These are phyloP conservation scores for Aplidium turbinatum DNA, from an alignment of 23 tunicate species.

Conservation along the genomic window DNA sequence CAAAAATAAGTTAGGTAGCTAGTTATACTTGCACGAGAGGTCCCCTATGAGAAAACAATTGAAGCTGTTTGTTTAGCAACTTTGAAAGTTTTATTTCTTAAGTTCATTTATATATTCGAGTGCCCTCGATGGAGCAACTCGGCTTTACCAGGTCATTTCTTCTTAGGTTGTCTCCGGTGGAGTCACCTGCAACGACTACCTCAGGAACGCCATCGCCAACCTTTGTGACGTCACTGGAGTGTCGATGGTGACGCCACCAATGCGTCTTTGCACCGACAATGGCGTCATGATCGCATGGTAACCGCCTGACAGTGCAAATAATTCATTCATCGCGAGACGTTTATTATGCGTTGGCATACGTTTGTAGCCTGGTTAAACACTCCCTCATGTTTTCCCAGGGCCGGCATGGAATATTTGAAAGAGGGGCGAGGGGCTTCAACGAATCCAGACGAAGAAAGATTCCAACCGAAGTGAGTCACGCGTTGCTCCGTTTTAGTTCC, in stretches of 20 bases:
- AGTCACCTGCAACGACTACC: slow-evolving; percentile 59
- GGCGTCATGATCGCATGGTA: slow-evolving; percentile 95
- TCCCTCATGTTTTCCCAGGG: slow-evolving; percentile 27
- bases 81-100: too few species aligned
- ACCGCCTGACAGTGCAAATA: neutral
- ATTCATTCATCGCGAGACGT: too few species aligned
- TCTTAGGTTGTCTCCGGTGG: slow-evolving; percentile 87
- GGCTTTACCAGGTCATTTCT: too few species aligned
- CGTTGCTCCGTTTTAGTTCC: too few species aligned
- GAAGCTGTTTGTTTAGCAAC: too few species aligned
- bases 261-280: slow-evolving; percentile 68
- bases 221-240: slow-evolving; percentile 38
- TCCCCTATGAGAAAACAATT: too few species aligned
- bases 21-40: too few species aligned
- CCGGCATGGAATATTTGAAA: slow-evolving; percentile 81
- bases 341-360: too few species aligned
- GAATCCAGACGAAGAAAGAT: slow-evolving; percentile 52
- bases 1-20: too few species aligned
- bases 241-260: slow-evolving; percentile 59
- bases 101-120: too few species aligned
- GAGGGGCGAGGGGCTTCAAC: slow-evolving; percentile 44
- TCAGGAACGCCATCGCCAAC: slow-evolving; percentile 37
- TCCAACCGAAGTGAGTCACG: slow-evolving; percentile 52
- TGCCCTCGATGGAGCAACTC: too few species aligned
- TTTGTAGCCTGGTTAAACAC: too few species aligned